phyloP scores from a whole-genome alignment of 2,888 invertebrate species.

The Rhagonycha lutea region DNA sequence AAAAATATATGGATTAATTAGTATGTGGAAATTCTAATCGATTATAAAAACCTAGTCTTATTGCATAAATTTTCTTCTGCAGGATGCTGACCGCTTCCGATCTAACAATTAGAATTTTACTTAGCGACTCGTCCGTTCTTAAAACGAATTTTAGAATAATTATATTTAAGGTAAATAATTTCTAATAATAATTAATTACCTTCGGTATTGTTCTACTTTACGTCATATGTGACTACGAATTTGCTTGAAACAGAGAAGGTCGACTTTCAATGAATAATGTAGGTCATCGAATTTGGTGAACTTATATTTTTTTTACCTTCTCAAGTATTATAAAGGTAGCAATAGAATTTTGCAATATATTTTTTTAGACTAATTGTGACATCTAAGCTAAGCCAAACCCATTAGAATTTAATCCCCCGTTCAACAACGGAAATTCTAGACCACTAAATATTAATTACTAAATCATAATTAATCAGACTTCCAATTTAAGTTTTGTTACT shows the following conservation, averaged over 20 bases:
- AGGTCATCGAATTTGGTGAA: conserved; percentile 33
- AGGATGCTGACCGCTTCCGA: not conserved
- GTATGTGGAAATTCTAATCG: not conserved
- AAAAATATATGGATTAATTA: not conserved
- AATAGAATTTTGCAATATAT: not conserved
- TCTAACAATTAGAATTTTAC: not conserved
- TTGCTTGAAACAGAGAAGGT: conserved; percentile 28
- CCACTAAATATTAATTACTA: not conserved
- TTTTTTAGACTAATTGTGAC: not conserved
- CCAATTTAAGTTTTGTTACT: not conserved
- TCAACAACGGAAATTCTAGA: not conserved
- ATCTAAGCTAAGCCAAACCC: not conserved
- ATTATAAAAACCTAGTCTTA: not conserved
- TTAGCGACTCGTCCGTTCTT: not conserved
- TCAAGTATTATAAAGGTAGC: conserved; percentile 2
- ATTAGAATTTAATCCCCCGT: not conserved
- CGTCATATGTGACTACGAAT: conserved; percentile 29
- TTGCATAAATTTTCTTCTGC: not conserved
- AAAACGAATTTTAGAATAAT: not conserved
- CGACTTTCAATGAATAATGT: conserved; percentile 28
- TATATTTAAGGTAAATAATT: not conserved
- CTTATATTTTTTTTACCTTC: conserved; percentile 16
- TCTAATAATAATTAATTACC: conserved; percentile 15
- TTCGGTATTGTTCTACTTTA: conserved; percentile 26
- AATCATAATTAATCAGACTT: not conserved